A percentile compares a stretch with the other conserved stretches of the same genome.
Evolutionary conservation across 2,888 invertebrate genomes (phyloP).

Genomic region (Pachydiplax longipennis): DNA sequence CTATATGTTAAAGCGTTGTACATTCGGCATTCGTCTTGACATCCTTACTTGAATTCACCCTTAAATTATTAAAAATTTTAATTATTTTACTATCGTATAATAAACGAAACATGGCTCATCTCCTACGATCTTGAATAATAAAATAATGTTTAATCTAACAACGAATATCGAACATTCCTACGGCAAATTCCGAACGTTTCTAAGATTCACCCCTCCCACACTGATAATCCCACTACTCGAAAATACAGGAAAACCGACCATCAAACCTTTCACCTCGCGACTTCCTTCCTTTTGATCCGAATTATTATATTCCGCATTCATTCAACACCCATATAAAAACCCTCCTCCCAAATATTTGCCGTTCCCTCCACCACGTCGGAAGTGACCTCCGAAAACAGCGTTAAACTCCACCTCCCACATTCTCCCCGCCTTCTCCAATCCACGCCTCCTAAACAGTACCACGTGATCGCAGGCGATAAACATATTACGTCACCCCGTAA

Average conservation of each 20-base stretch:
- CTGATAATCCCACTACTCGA: no score
- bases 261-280: background rate
- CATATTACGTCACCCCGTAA: background rate
- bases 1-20: no score
- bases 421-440: background rate
- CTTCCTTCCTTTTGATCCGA: background rate
- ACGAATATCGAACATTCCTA: no score
- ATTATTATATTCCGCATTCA: background rate
- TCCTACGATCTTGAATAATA: no score
- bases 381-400: background rate
- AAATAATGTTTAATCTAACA: no score
- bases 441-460: background rate
- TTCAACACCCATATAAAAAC: background rate
- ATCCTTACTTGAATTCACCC: no score
- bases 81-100: no score
- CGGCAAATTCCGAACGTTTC: no score
- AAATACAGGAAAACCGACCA: background rate
- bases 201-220: no score
- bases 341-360: background rate
- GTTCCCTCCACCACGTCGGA: background rate
- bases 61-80: no score
- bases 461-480: background rate
- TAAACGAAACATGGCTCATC: no score
- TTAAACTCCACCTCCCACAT: background rate
- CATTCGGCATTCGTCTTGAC: no score